A percentile compares a stretch with the other conserved stretches of the same genome.
These are phyloP conservation scores for Pristionchus japonicus DNA, from an alignment of 2,888 invertebrate genomes.

Conservation along the genomic window DNA sequence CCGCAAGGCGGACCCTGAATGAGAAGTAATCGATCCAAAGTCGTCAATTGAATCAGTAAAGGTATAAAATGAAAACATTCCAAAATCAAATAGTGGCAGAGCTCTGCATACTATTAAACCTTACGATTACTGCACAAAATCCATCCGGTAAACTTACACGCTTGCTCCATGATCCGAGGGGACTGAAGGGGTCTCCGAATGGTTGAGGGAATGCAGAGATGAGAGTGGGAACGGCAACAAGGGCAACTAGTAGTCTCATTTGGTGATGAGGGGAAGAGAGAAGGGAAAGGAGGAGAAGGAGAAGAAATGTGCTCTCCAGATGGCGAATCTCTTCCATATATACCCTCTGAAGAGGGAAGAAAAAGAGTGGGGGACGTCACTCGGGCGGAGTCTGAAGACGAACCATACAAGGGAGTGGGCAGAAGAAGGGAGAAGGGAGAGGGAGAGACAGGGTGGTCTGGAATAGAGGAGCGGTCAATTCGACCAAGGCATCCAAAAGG, in stretches of 20 bases:
- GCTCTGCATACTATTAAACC: too few relatives aligned
- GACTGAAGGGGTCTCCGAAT: slow-evolving; percentile 69
- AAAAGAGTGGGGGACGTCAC: slow-evolving; percentile 40
- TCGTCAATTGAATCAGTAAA: neutral
- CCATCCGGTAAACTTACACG: slow-evolving; percentile 59
- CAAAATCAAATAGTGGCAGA: neutral
- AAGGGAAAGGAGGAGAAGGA: neutral
- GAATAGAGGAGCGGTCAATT: slow-evolving; percentile 17
- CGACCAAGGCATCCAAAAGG: neutral
- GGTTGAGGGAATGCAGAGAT: slow-evolving; percentile 56
- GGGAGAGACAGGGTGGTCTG: slow-evolving; percentile 36
- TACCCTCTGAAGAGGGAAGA: slow-evolving; percentile 37
- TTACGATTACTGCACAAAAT: too few relatives aligned
- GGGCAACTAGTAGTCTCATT: slow-evolving; percentile 14
- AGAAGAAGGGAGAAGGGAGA: slow-evolving; percentile 23
- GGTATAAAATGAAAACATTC: neutral
- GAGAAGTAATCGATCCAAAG: too few relatives aligned
- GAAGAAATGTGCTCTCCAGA: slow-evolving; percentile 33
- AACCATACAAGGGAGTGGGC: slow-evolving; percentile 8
- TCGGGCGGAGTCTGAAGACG: slow-evolving; percentile 39
- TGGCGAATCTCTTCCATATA: slow-evolving; percentile 43
- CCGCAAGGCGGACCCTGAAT: slow-evolving; percentile 45
- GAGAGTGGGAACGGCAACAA: slow-evolving; percentile 1
- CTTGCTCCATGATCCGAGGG: slow-evolving; percentile 69
- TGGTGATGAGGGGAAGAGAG: neutral